Evolutionary conservation across 2,797 vertebrate genomes (phyloP), one percentile per base, ranked within the genome.

Genomic region (Eurystomus glaucurus): DNA sequence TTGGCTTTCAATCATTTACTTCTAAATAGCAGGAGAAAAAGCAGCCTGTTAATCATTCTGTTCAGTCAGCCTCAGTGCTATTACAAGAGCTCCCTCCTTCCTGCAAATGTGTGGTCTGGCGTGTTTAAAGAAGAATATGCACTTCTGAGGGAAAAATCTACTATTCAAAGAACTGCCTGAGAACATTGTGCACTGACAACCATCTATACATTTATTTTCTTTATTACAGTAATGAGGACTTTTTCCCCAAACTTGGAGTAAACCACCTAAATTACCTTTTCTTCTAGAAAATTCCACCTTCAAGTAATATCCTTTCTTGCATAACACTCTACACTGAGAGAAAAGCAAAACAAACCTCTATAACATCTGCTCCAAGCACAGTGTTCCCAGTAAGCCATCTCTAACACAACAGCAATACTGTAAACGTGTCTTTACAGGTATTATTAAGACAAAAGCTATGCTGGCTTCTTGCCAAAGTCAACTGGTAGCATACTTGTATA

Each of bases 21-120:
- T 86, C 48, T 65, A 90, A 85, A 48, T 3, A 70, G 75, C n/a
- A 88, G 57, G 46, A 87, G 85, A 29, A 28, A 93, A 92, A 91
- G 68, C 61, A 68, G 37, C 33, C 33, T 58, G 39, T 65, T 85
- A 90, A 80, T 39, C 15, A 65, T 48, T 64, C 64, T 68, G 35
- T 72, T 85, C 26, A 18, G 61, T 55, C 15, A 48, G 28, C 14
- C 18, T 77, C 37, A 66, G 20, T 39, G 39, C 18, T 93, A 51
- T 48, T 79, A 1, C 5, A 68, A 78, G 28, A 78, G 10, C 23
- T 85, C 35, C 37, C 55, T 84, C 50, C 57, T 79, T 88, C n/a
- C 45, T 89, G 41, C 43, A 28, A 58, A 35, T 18, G 15, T n/a
- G 41, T 48, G n/a, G 20, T 81, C 54, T 85, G 21, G 0, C 8